Percentiles rank a stretch among this genome's conserved stretches.
Evolutionary conservation across 2,113 vertebrate genomes (phyloP).

Genomic region (Percina caprodes): DNA sequence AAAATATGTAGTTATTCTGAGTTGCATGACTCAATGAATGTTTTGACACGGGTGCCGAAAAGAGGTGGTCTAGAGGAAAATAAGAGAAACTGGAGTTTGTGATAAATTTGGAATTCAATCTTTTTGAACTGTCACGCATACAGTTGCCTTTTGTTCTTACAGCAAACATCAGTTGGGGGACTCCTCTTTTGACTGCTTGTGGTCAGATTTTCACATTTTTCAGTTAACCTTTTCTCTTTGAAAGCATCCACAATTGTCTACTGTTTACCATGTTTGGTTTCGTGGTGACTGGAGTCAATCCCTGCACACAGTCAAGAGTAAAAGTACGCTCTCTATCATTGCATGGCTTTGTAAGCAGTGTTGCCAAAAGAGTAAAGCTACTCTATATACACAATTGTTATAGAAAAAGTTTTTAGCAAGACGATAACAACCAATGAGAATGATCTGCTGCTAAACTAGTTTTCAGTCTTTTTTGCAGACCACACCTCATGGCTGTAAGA

Average conservation of each 20-base stretch:
- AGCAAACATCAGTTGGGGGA: neutral
- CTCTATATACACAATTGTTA: neutral
- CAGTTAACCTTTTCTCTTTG: neutral
- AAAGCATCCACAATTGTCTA: constrained; percentile 10
- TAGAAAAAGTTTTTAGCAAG: constrained; percentile 11
- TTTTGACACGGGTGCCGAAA: neutral
- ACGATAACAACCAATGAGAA: constrained; percentile 11
- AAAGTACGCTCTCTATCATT: neutral
- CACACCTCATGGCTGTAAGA: neutral
- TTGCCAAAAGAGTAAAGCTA: neutral
- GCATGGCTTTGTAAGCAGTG: neutral
- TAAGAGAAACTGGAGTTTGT: neutral
- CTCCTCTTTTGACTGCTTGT: constrained; percentile 1
- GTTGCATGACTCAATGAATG: constrained; percentile 7
- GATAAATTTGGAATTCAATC: neutral
- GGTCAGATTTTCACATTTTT: constrained; percentile 6
- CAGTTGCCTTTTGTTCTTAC: constrained; percentile 3
- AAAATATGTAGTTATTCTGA: constrained; percentile 7
- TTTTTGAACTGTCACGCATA: neutral
- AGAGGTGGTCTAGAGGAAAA: neutral
- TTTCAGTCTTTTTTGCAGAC: neutral
- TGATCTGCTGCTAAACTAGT: constrained; percentile 2
- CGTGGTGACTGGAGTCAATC: neutral
- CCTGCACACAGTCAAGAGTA: neutral
- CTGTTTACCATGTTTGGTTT: neutral